Conservation (phyloP, 1,140 invertebrate species). For the Hycleus phaleratus region DNA sequence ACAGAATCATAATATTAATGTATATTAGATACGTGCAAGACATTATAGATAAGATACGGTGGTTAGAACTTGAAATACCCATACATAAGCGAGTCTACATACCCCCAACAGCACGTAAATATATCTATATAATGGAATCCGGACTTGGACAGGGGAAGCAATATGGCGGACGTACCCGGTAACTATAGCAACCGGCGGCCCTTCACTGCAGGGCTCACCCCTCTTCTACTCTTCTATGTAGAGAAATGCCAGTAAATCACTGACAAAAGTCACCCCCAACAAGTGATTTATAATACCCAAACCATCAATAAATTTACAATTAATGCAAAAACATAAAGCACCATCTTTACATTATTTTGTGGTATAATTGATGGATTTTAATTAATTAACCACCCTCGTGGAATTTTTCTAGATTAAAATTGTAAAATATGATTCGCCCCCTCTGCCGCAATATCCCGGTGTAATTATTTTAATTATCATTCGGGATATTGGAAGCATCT, state of each 20-base stretch:
- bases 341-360: too few species aligned
- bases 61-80: conserved; percentile 8
- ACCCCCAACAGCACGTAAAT: too few species aligned
- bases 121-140: conserved; percentile 16
- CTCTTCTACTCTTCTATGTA: not conserved
- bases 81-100: too few species aligned
- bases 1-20: too few species aligned
- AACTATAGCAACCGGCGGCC: conserved; percentile 26
- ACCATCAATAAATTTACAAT: conserved; percentile 10
- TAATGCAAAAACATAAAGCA: conserved; percentile 3
- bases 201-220: conserved; percentile 24
- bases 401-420: too few species aligned
- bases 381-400: too few species aligned
- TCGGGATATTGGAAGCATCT: conserved; percentile 18
- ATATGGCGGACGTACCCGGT: conserved; percentile 25
- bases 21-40: not conserved
- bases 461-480: conserved; percentile 12
- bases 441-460: not conserved
- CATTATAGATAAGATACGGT: conserved; percentile 28
- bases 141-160: conserved; percentile 19
- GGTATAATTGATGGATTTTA: too few species aligned
- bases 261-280: conserved; percentile 5
- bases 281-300: conserved; percentile 18
- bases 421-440: too few species aligned
- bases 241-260: conserved; percentile 10